These are phyloP conservation scores for Latheticus oryzae DNA, from an alignment of 2,888 invertebrate species.

Conservation along the genomic window DNA sequence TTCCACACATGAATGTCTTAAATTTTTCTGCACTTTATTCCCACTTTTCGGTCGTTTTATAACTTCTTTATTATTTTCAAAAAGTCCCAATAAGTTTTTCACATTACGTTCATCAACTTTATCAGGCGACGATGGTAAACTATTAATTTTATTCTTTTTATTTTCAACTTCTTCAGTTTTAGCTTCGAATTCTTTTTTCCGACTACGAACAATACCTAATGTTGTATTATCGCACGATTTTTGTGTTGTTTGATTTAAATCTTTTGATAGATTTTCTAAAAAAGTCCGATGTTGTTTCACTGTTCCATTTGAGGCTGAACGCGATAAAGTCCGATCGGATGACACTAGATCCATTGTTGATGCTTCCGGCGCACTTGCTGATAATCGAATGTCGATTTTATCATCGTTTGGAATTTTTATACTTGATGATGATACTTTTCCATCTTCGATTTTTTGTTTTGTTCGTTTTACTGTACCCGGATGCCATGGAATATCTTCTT, in stretches of 20 bases:
- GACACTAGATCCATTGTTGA: slow-evolving; percentile 64
- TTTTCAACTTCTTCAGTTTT: slow-evolving; percentile 66
- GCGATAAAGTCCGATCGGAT: slow-evolving; percentile 58
- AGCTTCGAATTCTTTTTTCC: slow-evolving; percentile 91
- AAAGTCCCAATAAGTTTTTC: slow-evolving; percentile 80
- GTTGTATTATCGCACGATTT: slow-evolving; percentile 60
- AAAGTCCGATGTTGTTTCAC: slow-evolving; percentile 69
- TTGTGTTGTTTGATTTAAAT: slow-evolving; percentile 58
- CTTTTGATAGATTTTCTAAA: slow-evolving; percentile 65
- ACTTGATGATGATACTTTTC: slow-evolving; percentile 65
- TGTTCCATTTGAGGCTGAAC: slow-evolving; percentile 62
- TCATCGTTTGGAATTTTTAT: slow-evolving; percentile 65
- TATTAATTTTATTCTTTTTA: slow-evolving; percentile 65
- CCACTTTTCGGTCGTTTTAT: slow-evolving; percentile 51
- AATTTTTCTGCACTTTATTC: slow-evolving; percentile 30
- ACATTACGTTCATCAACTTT: slow-evolving; percentile 75
- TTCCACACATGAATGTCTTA: slow-evolving; percentile 61
- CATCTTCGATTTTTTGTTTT: slow-evolving; percentile 77
- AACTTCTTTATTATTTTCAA: slow-evolving; percentile 69
- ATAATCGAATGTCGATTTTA: slow-evolving; percentile 63
- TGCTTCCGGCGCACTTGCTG: slow-evolving; percentile 74
- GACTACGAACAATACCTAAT: slow-evolving; percentile 84
- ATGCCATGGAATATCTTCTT: slow-evolving; percentile 74
- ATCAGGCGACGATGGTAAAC: slow-evolving; percentile 66
- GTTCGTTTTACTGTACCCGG: slow-evolving; percentile 78